Conservation (phyloP, 2,113 vertebrate species). For the Steatornis caripensis region DNA sequence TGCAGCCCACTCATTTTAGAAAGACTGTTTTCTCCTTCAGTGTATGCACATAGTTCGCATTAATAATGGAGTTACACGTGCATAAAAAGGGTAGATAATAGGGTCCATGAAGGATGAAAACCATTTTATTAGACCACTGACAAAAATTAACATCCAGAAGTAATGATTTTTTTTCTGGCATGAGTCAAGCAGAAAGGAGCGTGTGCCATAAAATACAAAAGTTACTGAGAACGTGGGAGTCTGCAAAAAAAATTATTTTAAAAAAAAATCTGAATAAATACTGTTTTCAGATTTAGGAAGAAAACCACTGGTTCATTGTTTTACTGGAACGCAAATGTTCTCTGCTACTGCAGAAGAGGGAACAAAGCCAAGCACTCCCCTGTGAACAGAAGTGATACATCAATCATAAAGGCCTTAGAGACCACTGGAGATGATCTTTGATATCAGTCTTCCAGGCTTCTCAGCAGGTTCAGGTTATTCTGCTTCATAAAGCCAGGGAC, state of each 20-base stretch:
- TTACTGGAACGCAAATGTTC: not conserved
- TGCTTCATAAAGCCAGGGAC: not conserved
- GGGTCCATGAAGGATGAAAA: not conserved
- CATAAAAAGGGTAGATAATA: not conserved
- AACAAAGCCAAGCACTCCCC: not conserved
- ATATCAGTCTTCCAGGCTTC: not conserved
- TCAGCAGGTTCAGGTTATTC: not conserved
- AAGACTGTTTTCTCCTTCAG: not conserved
- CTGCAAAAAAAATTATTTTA: not conserved
- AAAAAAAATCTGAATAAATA: not conserved
- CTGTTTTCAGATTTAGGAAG: not conserved
- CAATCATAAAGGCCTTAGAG: not conserved
- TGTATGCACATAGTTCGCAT: not conserved
- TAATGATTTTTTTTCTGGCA: not conserved
- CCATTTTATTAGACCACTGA: not conserved
- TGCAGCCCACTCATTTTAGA: not conserved
- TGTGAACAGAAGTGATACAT: not conserved
- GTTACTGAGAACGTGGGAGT: not conserved
- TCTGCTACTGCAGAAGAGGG: not conserved
- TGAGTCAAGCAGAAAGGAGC: not conserved
- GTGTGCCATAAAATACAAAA: not conserved
- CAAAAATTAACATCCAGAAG: not conserved
- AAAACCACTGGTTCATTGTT: not conserved
- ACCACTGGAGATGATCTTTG: not conserved
- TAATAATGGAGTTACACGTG: not conserved